These are phyloP conservation scores for Acrobasis consociella DNA, from an alignment of 2,888 invertebrate species.

Conservation along the genomic window DNA sequence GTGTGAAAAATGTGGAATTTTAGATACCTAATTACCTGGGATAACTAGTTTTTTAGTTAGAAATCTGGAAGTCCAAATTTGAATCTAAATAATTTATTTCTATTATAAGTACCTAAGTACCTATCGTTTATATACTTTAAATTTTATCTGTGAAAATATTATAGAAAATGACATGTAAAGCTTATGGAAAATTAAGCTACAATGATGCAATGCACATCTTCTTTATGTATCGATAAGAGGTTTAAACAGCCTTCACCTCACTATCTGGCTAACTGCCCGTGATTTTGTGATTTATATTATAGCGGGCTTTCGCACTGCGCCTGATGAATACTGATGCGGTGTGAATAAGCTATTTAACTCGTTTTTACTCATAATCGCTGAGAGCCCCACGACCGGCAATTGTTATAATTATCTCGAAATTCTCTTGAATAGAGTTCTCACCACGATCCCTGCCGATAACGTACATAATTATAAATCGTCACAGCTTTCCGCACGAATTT, in stretches of 20 bases:
- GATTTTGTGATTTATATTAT: conserved; percentile 60
- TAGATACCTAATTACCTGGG: too few species aligned
- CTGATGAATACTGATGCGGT: conserved; percentile 48
- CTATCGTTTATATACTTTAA: too few species aligned
- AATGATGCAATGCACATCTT: conserved; percentile 2
- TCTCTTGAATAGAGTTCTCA: conserved; percentile 31
- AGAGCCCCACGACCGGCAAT: conserved; percentile 11
- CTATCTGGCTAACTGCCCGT: conserved; percentile 51
- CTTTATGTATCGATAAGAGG: conserved; percentile 32
- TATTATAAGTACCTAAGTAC: too few species aligned
- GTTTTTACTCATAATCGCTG: conserved; percentile 35
- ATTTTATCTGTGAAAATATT: too few species aligned
- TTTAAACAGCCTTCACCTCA: conserved; percentile 32
- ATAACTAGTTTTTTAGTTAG: too few species aligned
- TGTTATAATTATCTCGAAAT: conserved; percentile 14
- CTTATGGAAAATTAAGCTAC: background rate
- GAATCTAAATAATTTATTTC: too few species aligned
- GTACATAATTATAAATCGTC: conserved; percentile 44
- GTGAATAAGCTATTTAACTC: conserved; percentile 50
- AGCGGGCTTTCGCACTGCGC: conserved; percentile 51
- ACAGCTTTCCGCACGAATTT: conserved; percentile 71
- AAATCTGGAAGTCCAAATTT: too few species aligned
- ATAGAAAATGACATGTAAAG: background rate
- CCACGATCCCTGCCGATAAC: conserved; percentile 30
- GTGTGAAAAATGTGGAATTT: too few species aligned